These are phyloP conservation scores for Cepaea nemoralis DNA, from an alignment of 1,140 invertebrate genomes.

Conservation along the genomic window DNA sequence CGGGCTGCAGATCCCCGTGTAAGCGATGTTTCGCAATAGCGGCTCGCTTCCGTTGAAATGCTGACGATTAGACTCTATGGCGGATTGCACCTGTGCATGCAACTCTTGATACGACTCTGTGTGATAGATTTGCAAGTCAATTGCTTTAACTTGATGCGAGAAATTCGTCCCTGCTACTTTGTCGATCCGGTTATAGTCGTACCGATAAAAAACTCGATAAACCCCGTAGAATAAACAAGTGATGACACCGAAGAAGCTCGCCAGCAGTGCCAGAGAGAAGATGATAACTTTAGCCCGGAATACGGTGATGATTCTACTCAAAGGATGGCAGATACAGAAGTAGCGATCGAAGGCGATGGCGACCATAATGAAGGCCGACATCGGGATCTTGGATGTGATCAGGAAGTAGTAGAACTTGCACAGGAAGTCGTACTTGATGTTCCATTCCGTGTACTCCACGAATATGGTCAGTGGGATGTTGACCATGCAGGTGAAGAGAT, in stretches of 20 bases:
- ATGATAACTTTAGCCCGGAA: conserved; percentile 55
- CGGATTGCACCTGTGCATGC: neutral
- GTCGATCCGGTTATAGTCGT: neutral
- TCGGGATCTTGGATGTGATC: conserved; percentile 67
- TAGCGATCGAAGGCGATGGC: conserved; percentile 70
- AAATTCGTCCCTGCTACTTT: conserved; percentile 24
- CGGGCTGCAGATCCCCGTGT: conserved; percentile 46
- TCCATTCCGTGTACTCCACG: conserved; percentile 55
- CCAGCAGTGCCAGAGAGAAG: conserved; percentile 55
- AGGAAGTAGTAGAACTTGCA: conserved; percentile 70
- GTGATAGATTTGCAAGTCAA: neutral
- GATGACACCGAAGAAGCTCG: conserved; percentile 60
- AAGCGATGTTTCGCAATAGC: neutral
- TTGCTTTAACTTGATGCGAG: neutral
- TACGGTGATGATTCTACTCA: conserved; percentile 44
- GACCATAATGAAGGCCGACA: conserved; percentile 70
- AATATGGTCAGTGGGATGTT: conserved; percentile 66
- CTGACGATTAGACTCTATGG: neutral
- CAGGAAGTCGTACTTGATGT: conserved; percentile 59
- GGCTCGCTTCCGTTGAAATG: neutral
- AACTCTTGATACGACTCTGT: neutral
- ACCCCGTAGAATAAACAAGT: conserved; percentile 62
- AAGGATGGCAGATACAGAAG: conserved; percentile 70
- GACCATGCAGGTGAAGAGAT: conserved; percentile 66
- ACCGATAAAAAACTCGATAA: conserved; percentile 42